Evolutionary conservation across 2,888 invertebrate species (phyloP).

Genomic region (Dicyrtoma fusca): DNA sequence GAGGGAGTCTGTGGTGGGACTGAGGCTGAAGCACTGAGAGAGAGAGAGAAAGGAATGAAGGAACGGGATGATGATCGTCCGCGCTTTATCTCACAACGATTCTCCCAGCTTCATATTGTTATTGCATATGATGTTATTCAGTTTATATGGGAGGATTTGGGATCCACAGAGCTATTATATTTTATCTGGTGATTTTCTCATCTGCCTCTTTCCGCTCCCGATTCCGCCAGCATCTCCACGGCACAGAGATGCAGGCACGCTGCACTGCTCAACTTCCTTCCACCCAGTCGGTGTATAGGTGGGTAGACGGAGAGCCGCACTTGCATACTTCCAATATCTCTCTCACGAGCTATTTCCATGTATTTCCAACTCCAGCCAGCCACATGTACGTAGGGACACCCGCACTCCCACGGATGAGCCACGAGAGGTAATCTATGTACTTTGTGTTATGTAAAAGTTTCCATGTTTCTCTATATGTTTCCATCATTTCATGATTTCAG

Average conservation of each 20-base stretch:
- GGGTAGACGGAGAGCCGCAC: not conserved
- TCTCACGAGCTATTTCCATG: not conserved
- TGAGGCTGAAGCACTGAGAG: constrained; percentile 10
- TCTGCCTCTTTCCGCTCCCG: constrained; percentile 39
- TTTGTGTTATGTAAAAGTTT: no score
- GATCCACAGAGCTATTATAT: constrained; percentile 45
- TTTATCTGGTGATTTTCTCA: constrained; percentile 50
- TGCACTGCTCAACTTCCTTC: no score
- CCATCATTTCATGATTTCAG: not conserved
- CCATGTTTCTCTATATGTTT: not conserved
- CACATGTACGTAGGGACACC: not conserved
- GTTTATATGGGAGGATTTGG: constrained; percentile 49
- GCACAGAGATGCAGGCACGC: no score
- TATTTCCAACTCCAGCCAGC: not conserved
- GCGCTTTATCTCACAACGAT: constrained; percentile 48
- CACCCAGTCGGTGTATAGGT: no score
- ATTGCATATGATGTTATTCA: constrained; percentile 54
- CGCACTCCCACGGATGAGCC: no score
- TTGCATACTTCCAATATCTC: not conserved
- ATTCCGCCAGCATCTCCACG: constrained; percentile 3
- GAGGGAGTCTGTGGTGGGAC: not conserved
- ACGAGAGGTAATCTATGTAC: no score
- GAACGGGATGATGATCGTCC: constrained; percentile 40
- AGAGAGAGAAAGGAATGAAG: not conserved
- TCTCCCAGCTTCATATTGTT: constrained; percentile 50